These are phyloP conservation scores for Chrysochloris asiatica DNA, from an alignment of 2,113 vertebrate species.

Conservation along the genomic window DNA sequence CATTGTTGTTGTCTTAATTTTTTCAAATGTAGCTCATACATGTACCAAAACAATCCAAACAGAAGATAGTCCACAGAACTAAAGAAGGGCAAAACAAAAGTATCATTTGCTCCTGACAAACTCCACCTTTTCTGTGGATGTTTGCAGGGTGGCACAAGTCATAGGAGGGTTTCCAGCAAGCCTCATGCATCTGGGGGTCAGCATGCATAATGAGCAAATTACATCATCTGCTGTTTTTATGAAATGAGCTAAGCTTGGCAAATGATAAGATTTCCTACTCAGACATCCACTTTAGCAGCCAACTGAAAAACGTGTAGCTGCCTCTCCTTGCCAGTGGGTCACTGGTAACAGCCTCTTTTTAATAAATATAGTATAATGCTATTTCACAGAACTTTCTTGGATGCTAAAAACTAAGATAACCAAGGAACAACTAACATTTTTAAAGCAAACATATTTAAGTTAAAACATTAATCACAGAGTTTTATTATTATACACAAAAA, in stretches of 20 bases:
- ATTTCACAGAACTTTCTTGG: not conserved
- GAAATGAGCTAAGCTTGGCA: not conserved
- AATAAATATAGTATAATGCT: not conserved
- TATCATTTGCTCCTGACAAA: not conserved
- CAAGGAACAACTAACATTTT: not conserved
- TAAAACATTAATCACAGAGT: not conserved
- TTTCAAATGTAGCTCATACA: not conserved
- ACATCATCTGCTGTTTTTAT: not conserved
- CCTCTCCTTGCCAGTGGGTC: not conserved
- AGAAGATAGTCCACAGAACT: not conserved
- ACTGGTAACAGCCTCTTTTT: not conserved
- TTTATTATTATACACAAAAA: slow-evolving; percentile 29
- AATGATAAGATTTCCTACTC: not conserved
- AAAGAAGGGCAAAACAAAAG: not conserved
- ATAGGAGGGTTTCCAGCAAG: not conserved
- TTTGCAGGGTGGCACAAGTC: not conserved
- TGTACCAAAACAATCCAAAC: not conserved
- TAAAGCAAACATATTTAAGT: no score
- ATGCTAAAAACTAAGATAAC: slow-evolving; percentile 3
- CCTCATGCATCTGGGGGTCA: not conserved
- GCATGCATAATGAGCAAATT: not conserved
- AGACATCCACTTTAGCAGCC: slow-evolving; percentile 3
- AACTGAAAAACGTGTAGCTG: not conserved
- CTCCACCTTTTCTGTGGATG: not conserved
- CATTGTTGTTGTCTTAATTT: not conserved